These are phyloP conservation scores for Dusona sp. DNA, from an alignment of 2,888 invertebrate genomes.

Conservation along the genomic window DNA sequence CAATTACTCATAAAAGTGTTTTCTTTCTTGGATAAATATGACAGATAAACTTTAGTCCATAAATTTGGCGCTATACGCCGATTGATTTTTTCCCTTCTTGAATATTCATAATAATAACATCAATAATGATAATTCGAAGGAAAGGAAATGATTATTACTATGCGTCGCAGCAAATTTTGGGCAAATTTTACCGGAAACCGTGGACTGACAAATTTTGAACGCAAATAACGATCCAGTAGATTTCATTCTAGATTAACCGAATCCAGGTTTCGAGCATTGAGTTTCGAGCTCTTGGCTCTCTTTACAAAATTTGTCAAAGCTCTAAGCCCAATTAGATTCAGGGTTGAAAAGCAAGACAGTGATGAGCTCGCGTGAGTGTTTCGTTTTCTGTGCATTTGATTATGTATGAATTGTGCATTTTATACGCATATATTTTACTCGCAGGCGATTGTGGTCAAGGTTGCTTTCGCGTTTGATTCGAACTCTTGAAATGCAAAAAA, in stretches of 20 bases:
- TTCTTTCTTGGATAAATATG: too few relatives aligned
- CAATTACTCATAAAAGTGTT: background rate
- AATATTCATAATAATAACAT: background rate
- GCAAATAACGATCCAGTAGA: conserved; percentile 70
- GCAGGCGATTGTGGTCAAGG: conserved; percentile 52
- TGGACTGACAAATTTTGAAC: conserved; percentile 36
- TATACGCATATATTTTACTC: background rate
- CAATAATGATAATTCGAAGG: background rate
- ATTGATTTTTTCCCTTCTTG: background rate
- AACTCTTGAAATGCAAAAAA: background rate
- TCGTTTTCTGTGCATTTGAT: background rate
- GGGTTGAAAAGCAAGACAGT: conserved; percentile 50
- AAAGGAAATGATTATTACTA: background rate
- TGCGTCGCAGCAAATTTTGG: background rate
- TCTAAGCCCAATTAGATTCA: conserved; percentile 23
- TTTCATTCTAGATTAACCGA: conserved; percentile 74
- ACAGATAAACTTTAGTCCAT: background rate
- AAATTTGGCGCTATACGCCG: background rate
- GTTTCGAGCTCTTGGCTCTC: conserved; percentile 54
- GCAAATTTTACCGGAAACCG: conserved; percentile 48
- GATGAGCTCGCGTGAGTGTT: conserved; percentile 51
- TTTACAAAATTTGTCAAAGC: conserved; percentile 55
- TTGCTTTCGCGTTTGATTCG: conserved; percentile 22
- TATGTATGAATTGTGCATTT: background rate
- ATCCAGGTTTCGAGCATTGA: conserved; percentile 50